These are phyloP conservation scores for Eupristina koningsbergeri DNA, from an alignment of 1,140 invertebrate genomes.

Conservation along the genomic window DNA sequence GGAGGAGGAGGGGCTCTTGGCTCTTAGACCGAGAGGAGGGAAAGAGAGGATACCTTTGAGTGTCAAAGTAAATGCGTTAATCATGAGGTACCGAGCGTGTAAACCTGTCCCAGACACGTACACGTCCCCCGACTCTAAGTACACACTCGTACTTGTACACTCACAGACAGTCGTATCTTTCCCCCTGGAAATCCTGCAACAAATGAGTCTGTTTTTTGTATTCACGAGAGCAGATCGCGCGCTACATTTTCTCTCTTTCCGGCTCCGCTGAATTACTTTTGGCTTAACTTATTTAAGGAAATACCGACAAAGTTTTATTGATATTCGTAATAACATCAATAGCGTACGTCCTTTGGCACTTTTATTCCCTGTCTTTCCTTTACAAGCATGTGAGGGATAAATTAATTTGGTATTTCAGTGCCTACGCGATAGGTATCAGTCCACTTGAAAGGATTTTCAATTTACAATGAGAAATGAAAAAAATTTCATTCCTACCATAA, in stretches of 20 bases:
- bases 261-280: background rate
- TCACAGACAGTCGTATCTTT: conserved; percentile 43
- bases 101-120: conserved; percentile 56
- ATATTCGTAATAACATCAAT: background rate
- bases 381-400: background rate
- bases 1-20: background rate
- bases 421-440: background rate
- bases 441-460: background rate
- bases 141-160: conserved; percentile 52
- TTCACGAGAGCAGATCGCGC: conserved; percentile 45
- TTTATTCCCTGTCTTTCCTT: background rate
- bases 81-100: conserved; percentile 53
- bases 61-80: conserved; percentile 58
- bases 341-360: background rate
- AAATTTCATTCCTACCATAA: too few relatives aligned
- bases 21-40: background rate
- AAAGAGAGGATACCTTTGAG: conserved; percentile 52
- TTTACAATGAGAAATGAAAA: background rate
- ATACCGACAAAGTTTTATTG: conserved; percentile 11
- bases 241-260: conserved; percentile 49
- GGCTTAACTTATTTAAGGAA: conserved; percentile 23
- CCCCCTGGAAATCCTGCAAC: background rate
- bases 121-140: conserved; percentile 45
- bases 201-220: conserved; percentile 4
- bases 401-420: background rate